phyloP scores from a whole-genome alignment of 2,797 vertebrate species.

The Amphiprion clarkii region DNA sequence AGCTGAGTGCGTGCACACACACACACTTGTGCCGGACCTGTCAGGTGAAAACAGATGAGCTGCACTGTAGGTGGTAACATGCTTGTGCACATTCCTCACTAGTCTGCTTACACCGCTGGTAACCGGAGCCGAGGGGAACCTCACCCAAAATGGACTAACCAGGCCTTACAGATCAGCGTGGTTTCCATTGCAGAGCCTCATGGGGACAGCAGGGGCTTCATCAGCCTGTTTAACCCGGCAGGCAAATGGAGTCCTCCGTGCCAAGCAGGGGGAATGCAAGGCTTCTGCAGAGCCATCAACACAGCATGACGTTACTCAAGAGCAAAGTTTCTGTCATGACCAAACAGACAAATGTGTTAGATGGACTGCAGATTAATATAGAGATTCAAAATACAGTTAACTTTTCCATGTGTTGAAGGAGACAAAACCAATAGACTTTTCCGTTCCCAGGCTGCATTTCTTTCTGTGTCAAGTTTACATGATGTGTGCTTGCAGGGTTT shows the following conservation, averaged over 20 bases:
- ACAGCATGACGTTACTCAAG: conserved; percentile 14
- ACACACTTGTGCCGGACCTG: conserved; percentile 55
- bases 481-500: conserved; percentile 36
- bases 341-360: conserved; percentile 24
- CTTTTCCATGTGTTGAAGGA: conserved; percentile 1
- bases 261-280: background rate
- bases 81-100: conserved; percentile 73
- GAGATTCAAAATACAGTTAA: conserved; percentile 1
- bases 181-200: conserved; percentile 45
- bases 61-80: conserved; percentile 80
- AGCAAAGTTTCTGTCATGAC: conserved; percentile 25
- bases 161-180: conserved; percentile 45
- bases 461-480: conserved; percentile 11
- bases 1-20: conserved; percentile 37
- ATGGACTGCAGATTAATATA: conserved; percentile 17
- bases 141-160: conserved; percentile 64
- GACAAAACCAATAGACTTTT: background rate
- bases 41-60: conserved; percentile 80
- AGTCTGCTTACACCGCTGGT: conserved; percentile 76
- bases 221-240: conserved; percentile 35
- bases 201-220: conserved; percentile 28
- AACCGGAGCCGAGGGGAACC: conserved; percentile 72
- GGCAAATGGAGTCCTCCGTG: background rate
- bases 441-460: background rate
- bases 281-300: conserved; percentile 24